A percentile compares a stretch with the other conserved stretches of the same genome.
Evolutionary conservation across 2,797 vertebrate species (phyloP).

Genomic region (Characodon lateralis): DNA sequence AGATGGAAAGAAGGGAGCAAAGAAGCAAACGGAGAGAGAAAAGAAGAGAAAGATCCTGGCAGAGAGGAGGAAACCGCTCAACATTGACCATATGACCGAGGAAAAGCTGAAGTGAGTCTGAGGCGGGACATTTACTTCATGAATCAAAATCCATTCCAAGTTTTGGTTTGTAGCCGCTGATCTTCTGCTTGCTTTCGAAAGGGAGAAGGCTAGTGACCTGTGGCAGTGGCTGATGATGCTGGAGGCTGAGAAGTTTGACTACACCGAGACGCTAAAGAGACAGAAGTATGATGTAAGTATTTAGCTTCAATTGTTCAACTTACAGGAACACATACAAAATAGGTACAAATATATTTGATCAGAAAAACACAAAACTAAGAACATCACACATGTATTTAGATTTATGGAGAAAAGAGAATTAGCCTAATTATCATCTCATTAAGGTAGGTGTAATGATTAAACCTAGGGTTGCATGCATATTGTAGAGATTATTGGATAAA

Average conservation of each 20-base stretch:
- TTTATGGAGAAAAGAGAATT: not conserved
- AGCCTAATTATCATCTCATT: not conserved
- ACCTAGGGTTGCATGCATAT: not conserved
- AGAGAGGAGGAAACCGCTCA: conserved; percentile 78
- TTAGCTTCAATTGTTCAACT: not conserved
- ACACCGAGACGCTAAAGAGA: conserved; percentile 77
- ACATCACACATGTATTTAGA: too few species aligned
- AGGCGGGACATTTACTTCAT: not conserved
- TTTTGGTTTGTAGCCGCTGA: not conserved
- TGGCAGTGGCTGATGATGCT: conserved; percentile 79
- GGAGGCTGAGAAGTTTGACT: conserved; percentile 82
- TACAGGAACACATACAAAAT: too few species aligned
- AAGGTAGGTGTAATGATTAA: not conserved
- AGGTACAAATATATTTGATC: too few species aligned
- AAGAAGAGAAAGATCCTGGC: conserved; percentile 83
- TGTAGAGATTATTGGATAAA: not conserved
- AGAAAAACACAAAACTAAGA: too few species aligned
- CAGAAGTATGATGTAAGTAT: conserved; percentile 83
- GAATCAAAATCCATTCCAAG: not conserved
- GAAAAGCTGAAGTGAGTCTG: conserved; percentile 79
- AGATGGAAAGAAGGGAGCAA: conserved; percentile 76
- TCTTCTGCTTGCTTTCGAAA: conserved; percentile 30
- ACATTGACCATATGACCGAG: conserved; percentile 75
- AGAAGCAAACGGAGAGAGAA: conserved; percentile 83
- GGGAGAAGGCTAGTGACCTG: conserved; percentile 79